Base-by-base conservation (phyloP, 2,888 invertebrate species). In the Hydropsyche betteni region DNA sequence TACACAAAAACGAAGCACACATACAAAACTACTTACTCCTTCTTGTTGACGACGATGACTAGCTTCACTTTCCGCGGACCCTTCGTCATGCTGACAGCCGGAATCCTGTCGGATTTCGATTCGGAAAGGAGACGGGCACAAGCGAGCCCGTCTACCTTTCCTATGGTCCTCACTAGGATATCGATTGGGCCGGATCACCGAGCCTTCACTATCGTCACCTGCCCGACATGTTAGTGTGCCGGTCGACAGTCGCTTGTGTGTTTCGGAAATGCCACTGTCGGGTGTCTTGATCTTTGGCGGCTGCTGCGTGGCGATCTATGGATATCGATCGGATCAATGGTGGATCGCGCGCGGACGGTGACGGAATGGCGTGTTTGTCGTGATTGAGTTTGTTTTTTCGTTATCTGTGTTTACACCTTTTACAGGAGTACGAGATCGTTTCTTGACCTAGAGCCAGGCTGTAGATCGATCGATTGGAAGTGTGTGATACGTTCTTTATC, bases 21-120 rank as follows among this genome's bases (percentile, higher is more conserved):
- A 44, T 44, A 44, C 44, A 44, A 44, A 16, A 53, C 6, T 87
- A 87, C 88, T 88, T 80, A 88, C 88, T 88, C 88, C 85, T 88
- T 88, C 84, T 88, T 88, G 86, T 88, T 88, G 85, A 88, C 88
- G 84, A 88, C 88, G 86, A 88, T 88, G 86, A 88, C 88, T 85
- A 88, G 87, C 81, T 88, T 88, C 82, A 88, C 88, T 84, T 88
- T 88, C 84, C 88, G 85, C 85, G 88, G 88, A 86, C 88, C 88
- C 87, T 88, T 88, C 83, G 88, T 88, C 88, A 88, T 88, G 85
- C 86, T 88, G 87, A 53, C 72, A 55, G 70, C 70, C 33, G 70
- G 70, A 70, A 70, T 70, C 70, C 34, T 70, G 52, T 6, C 53
- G 44, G 70, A 53, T 10, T 14, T 61, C 36, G 5, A 6, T 33